Conservation (phyloP, 1,140 invertebrate genomes). For the Drosophila insularis region DNA sequence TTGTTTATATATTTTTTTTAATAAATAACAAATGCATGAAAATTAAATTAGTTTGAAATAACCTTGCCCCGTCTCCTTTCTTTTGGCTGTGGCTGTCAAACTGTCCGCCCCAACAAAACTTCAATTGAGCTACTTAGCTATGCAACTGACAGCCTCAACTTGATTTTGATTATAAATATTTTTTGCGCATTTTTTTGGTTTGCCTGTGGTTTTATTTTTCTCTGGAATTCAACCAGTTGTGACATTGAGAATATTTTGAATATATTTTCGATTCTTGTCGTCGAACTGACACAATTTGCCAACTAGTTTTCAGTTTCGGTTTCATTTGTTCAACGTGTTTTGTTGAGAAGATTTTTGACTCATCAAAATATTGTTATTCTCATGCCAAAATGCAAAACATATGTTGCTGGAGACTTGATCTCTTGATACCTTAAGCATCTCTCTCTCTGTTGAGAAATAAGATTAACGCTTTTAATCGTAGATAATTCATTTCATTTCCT, state of each 20-base stretch:
- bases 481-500: conserved; percentile 64
- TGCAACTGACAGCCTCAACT: conserved; percentile 64
- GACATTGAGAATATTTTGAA: conserved; percentile 57
- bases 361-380: conserved; percentile 26
- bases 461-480: conserved; percentile 47
- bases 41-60: neutral
- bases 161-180: conserved; percentile 30
- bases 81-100: conserved; percentile 34
- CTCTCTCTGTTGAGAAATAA: neutral
- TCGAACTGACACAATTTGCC: conserved; percentile 53
- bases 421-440: conserved; percentile 12
- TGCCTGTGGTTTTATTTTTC: conserved; percentile 14
- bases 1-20: neutral
- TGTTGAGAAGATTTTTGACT: conserved; percentile 10
- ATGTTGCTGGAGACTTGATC: conserved; percentile 41
- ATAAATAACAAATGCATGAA: conserved; percentile 1
- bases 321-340: conserved; percentile 9
- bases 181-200: conserved; percentile 42
- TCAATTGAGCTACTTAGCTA: conserved; percentile 57
- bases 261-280: conserved; percentile 45
- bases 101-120: conserved; percentile 34
- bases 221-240: conserved; percentile 51
- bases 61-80: neutral
- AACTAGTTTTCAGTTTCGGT: conserved; percentile 26
- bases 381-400: conserved; percentile 41